Base-by-base conservation (phyloP, 1,140 invertebrate genomes). In the Uloborus diversus region DNA sequence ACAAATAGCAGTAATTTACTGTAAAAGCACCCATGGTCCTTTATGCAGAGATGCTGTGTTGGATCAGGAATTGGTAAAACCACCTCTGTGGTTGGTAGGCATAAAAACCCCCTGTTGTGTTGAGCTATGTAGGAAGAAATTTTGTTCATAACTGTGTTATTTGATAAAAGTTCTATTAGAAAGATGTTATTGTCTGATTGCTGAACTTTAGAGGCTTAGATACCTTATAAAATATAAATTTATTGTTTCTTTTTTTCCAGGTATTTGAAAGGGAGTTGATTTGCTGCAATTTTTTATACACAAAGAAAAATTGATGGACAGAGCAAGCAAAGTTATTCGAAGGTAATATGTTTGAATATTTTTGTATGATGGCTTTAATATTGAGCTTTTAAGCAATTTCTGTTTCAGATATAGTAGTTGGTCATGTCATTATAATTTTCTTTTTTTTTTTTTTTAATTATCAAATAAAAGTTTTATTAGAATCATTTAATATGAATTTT, bases 311-410 rank as follows among this genome's bases (percentile, higher is more conserved):
- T 61, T 17, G 17, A 85, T 85, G 84, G 83, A 84, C 25, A 84
- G 83, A 82, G 83, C 84, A 59, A 83, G 83, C 59, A 85, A 83
- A 81, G 83, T 81, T 14, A 49, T 85, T 32, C 64, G 83, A 71
- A 81, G 84, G 84, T 85, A 83, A 80, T 25, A 42, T 14, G 28
- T 7, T 23, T 23, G 33, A 14, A 3, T n/a, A 56, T n/a, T 13
- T 9, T n/a, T n/a, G 11, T 20, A n/a, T 20, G 9, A 56, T n/a
- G 7, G 23, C 17, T 69, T 33, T 23, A 25, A 33, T 27, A 37
- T 14, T 4, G 3, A 3, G 25, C 3, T 11, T 20, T 5, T 17
- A 25, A 37, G 7, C 27, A 53, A 68, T 14, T 27, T 42, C 2
- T 1, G 27, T 51, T 9, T 20, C 7, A 49, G 14, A 1, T 35